Evolutionary conservation across 1,140 invertebrate species (phyloP).

Genomic region (Elymnias hypermnestra): DNA sequence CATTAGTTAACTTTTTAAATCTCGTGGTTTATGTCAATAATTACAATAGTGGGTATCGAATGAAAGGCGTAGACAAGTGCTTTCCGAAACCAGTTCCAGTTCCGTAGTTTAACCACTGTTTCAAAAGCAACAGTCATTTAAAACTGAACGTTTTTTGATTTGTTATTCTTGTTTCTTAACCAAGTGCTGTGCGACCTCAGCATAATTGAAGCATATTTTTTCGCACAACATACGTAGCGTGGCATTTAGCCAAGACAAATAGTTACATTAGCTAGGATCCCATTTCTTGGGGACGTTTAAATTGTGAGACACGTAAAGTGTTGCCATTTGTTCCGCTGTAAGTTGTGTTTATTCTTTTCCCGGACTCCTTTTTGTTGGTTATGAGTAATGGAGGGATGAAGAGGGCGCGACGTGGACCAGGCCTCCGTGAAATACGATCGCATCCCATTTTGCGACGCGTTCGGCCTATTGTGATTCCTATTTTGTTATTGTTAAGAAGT

Average conservation of each 20-base stretch:
- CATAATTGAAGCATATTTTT: background rate
- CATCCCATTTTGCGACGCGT: conserved; percentile 22
- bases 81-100: no score
- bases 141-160: no score
- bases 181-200: no score
- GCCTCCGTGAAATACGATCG: conserved; percentile 41
- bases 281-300: conserved; percentile 61
- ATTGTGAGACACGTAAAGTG: conserved; percentile 69
- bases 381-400: conserved; percentile 55
- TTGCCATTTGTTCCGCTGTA: conserved; percentile 64
- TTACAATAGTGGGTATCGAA: no score
- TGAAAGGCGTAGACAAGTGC: no score
- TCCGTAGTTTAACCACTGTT: no score
- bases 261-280: conserved; percentile 60
- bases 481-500: conserved; percentile 4
- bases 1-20: no score
- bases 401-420: conserved; percentile 37
- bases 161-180: no score
- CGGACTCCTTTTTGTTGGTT: conserved; percentile 47
- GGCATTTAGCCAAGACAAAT: conserved; percentile 56
- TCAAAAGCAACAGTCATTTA: no score
- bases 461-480: conserved; percentile 35
- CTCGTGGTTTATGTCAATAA: no score
- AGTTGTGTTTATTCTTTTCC: conserved; percentile 67
- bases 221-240: conserved; percentile 12